Evolutionary conservation across 2,113 vertebrate species (phyloP), one percentile per base, ranked within the genome.

Genomic region (Leucosticte australis): DNA sequence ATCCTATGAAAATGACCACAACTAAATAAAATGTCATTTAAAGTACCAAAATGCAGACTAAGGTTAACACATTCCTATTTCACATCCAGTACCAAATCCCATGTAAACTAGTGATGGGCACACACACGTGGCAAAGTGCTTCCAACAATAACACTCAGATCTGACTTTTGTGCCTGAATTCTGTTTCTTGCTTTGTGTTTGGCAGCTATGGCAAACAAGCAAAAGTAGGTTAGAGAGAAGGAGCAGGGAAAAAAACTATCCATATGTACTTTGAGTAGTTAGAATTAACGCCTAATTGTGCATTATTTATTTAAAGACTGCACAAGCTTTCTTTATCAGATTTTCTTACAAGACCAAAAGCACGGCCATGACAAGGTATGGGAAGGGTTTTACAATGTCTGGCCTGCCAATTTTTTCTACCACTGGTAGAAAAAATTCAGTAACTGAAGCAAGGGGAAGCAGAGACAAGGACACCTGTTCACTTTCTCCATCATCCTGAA

Each of bases 111-210:
- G 21, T 6, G 19, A 42, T 39, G 35, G 70, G 49, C 35, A 69
- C 16, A 41, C 12, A 41, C 24, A 55, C 0, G 0, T 2, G 17
- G 56, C 56, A 35, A 67, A 49, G 13, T 3, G 27, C 24, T 84
- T 78, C 56, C 56, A 74, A 18, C 14, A 70, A 10, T 5, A 81
- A 57, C 0, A 2, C 19, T 14, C 14, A 64, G 24, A 35, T 56
- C 15, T 28, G 24, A 44, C 35, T 19, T 17, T 28, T 57, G 17
- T 33, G 26, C 46, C 35, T 3, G 46, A 55, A 8, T 49, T 78
- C 18, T 84, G 26, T 41, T 41, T 41, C 13, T 30, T 39, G n/a
- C 31, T 6, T 15, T 1, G 1, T 14, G 5, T 37, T 83, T 64
- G 39, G 42, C 17, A 83, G 46, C 7, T 64, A 21, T 2, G 39